Evolutionary conservation across 2,888 invertebrate species (phyloP).

Genomic region (Parnassius smintheus): DNA sequence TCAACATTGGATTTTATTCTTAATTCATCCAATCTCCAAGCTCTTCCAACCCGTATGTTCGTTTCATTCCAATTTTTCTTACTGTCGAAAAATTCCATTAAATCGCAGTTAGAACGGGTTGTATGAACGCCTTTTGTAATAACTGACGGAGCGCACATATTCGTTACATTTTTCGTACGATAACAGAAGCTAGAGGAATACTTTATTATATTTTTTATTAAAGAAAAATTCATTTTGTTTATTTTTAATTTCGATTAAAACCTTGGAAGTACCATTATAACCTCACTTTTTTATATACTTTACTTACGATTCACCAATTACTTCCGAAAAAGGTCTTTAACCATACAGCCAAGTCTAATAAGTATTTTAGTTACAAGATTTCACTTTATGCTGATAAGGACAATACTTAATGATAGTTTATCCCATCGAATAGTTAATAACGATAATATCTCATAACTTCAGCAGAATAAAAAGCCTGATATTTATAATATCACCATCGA

Average conservation of each 20-base stretch:
- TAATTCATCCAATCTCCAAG: conserved; percentile 94
- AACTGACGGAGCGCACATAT: conserved; percentile 30
- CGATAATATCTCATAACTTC: too few relatives aligned
- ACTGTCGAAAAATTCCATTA: conserved; percentile 95
- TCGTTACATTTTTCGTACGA: conserved; percentile 44
- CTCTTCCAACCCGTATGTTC: conserved; percentile 89
- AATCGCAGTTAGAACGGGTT: conserved; percentile 63
- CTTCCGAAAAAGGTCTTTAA: too few relatives aligned
- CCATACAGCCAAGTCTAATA: too few relatives aligned
- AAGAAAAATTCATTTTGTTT: conserved; percentile 40
- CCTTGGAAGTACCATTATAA: too few relatives aligned
- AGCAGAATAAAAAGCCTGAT: too few relatives aligned
- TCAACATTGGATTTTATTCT: conserved; percentile 97
- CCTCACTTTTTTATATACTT: too few relatives aligned
- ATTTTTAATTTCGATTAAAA: neutral
- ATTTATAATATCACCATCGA: too few relatives aligned
- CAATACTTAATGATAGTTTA: too few relatives aligned
- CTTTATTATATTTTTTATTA: conserved; percentile 42
- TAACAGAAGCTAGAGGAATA: conserved; percentile 39
- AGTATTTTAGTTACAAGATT: too few relatives aligned
- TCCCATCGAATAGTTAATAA: too few relatives aligned
- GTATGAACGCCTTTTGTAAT: conserved; percentile 49
- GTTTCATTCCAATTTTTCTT: conserved; percentile 90
- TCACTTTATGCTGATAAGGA: too few relatives aligned
- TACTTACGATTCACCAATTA: too few relatives aligned